Evolutionary conservation across 2,797 vertebrate genomes (phyloP).

Genomic region (Myotis planiceps): DNA sequence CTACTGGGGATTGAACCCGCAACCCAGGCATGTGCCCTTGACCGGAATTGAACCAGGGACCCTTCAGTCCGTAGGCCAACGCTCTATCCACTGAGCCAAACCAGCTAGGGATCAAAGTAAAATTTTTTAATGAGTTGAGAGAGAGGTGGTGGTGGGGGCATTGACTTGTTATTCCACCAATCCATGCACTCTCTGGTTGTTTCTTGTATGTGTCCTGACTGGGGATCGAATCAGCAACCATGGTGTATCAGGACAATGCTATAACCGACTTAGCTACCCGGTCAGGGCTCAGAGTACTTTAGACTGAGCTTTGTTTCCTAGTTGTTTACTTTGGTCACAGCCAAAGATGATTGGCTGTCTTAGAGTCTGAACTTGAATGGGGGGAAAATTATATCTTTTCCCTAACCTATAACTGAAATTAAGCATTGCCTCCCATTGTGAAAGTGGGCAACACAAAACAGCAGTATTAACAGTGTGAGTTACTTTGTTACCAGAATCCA

Average conservation of each 20-base stretch:
- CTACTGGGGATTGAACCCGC: no score
- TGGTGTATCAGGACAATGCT: neutral
- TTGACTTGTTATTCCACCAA: neutral
- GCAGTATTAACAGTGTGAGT: neutral
- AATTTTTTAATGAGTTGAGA: no score
- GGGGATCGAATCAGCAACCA: neutral
- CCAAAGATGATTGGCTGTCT: neutral
- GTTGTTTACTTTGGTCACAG: neutral
- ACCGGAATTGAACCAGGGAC: no score
- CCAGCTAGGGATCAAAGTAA: no score
- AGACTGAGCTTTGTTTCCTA: neutral
- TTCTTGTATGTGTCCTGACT: neutral
- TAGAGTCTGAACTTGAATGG: neutral
- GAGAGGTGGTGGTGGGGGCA: no score
- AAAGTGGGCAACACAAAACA: neutral
- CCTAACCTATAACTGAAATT: neutral
- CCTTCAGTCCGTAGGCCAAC: no score
- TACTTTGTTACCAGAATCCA: neutral
- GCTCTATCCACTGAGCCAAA: no score
- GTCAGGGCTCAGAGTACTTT: neutral
- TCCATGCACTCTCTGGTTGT: neutral
- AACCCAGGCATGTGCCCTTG: no score
- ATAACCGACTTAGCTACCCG: neutral
- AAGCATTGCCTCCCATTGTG: neutral
- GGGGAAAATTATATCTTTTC: neutral